Conservation (phyloP, 2,113 vertebrate species). For the Hypanus sabinus region DNA sequence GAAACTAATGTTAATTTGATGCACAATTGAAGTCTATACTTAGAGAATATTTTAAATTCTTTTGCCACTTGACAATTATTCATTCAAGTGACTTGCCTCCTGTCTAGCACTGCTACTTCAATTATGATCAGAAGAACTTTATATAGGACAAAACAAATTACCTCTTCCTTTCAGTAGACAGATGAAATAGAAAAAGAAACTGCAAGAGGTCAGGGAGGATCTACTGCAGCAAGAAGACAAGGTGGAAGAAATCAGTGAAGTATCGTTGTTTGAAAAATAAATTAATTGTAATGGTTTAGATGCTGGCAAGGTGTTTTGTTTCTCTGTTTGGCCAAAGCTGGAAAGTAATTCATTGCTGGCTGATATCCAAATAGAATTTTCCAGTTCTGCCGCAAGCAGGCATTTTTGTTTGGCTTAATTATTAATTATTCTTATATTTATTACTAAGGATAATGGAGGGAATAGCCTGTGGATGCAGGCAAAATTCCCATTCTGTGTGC, state of each 20-base stretch:
- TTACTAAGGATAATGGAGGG: not conserved
- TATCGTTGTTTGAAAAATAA: not conserved
- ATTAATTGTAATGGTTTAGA: not conserved
- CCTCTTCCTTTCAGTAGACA: not conserved
- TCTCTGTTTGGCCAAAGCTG: not conserved
- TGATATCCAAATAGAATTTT: not conserved
- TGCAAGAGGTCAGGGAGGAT: not conserved
- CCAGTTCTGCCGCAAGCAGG: not conserved
- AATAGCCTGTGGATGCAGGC: not conserved
- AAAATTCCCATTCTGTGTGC: not conserved
- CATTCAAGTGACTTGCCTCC: not conserved
- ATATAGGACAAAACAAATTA: not conserved
- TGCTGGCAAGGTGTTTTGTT: not conserved
- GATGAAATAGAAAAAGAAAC: not conserved
- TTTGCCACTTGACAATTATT: not conserved
- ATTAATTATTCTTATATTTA: constrained; percentile 34
- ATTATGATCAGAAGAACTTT: not conserved
- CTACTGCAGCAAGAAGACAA: not conserved
- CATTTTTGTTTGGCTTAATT: constrained; percentile 34
- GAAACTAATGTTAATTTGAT: not conserved
- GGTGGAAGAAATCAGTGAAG: not conserved
- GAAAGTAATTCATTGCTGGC: not conserved
- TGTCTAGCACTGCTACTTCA: not conserved
- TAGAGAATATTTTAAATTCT: not conserved
- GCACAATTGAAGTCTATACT: not conserved